These are phyloP conservation scores for Channa maculata DNA, from an alignment of 2,113 vertebrate species.

Conservation along the genomic window DNA sequence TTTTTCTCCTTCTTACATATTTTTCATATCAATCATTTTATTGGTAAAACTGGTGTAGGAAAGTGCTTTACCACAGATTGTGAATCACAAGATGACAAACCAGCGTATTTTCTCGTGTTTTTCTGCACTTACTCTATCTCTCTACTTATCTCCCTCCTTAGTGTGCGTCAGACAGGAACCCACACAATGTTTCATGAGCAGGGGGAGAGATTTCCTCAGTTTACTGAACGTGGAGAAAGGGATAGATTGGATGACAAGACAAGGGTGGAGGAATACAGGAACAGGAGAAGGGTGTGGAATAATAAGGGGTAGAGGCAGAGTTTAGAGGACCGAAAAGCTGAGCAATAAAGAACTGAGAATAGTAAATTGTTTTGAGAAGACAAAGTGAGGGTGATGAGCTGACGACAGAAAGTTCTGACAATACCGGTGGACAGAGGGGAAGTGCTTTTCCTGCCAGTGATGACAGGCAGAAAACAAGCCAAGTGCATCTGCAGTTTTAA, in stretches of 20 bases:
- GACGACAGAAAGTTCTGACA: not conserved
- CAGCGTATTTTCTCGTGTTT: slow-evolving; percentile 49
- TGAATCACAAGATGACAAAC: slow-evolving; percentile 60
- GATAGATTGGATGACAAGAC: not conserved
- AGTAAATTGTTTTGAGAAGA: not conserved
- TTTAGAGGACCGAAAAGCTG: not conserved
- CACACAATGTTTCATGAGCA: slow-evolving; percentile 56
- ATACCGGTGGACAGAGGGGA: not conserved
- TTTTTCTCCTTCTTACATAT: slow-evolving; percentile 35
- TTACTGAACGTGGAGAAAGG: slow-evolving; percentile 17
- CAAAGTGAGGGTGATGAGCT: not conserved
- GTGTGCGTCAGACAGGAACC: slow-evolving; percentile 61
- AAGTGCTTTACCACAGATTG: slow-evolving; percentile 66
- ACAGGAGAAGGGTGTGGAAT: not conserved
- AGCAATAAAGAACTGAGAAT: not conserved
- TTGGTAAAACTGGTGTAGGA: slow-evolving; percentile 36
- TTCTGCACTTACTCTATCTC: slow-evolving; percentile 25
- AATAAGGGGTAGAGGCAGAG: too few species aligned
- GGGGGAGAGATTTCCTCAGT: slow-evolving; percentile 44
- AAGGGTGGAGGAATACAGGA: not conserved
- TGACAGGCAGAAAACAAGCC: slow-evolving; percentile 21
- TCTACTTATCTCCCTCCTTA: slow-evolving; percentile 26
- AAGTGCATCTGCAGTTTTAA: slow-evolving; percentile 48
- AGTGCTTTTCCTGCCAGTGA: slow-evolving; percentile 2
- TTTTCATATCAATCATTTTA: slow-evolving; percentile 60